These are phyloP conservation scores for Corythoichthys haematopterus DNA, from an alignment of 2,113 vertebrate genomes.

Conservation along the genomic window DNA sequence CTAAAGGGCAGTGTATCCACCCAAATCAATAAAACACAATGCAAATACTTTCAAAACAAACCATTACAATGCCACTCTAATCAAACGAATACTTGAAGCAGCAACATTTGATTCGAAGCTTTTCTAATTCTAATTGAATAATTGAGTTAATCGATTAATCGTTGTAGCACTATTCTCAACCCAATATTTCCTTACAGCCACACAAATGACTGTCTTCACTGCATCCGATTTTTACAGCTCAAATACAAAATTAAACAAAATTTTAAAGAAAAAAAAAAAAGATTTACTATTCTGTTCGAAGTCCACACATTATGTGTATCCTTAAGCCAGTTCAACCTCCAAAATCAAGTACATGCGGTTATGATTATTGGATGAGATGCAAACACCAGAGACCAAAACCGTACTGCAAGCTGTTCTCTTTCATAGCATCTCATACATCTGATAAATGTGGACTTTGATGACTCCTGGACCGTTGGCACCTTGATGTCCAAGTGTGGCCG, in stretches of 20 bases:
- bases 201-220: background rate
- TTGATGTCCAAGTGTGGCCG: slow-evolving; percentile 62
- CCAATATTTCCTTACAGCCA: background rate
- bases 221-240: background rate
- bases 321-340: slow-evolving; percentile 3
- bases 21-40: too few species aligned
- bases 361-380: slow-evolving; percentile 35
- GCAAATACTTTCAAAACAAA: too few species aligned
- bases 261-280: background rate
- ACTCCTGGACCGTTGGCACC: slow-evolving; percentile 33
- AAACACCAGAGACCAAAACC: slow-evolving; percentile 43
- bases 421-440: slow-evolving; percentile 50
- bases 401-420: slow-evolving; percentile 49
- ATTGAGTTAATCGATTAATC: too few species aligned
- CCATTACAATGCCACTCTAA: too few species aligned
- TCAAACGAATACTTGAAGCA: too few species aligned
- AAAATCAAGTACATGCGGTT: slow-evolving; percentile 21
- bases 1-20: too few species aligned
- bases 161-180: background rate
- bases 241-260: background rate
- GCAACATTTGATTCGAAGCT: too few species aligned
- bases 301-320: background rate
- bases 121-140: too few species aligned
- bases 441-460: slow-evolving; percentile 61
- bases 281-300: slow-evolving; percentile 1